Evolutionary conservation across 2,113 vertebrate genomes (phyloP).

Genomic region (Sander lucioperca): DNA sequence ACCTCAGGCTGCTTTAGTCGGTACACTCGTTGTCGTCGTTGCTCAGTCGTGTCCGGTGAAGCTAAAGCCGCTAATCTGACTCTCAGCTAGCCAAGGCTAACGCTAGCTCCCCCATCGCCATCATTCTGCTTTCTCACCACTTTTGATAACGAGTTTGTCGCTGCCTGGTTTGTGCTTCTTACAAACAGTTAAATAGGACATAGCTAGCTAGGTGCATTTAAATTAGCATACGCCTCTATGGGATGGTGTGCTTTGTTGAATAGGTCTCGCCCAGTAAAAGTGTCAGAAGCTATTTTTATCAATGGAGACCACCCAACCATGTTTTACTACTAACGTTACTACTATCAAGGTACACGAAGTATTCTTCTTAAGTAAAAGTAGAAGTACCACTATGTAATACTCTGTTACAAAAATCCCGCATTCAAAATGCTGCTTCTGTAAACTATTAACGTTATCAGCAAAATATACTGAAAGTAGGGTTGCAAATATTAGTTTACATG

Average conservation of each 20-base stretch:
- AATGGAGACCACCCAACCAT: background rate
- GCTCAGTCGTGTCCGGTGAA: fast-evolving
- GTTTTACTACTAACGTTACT: background rate
- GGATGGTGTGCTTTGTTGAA: fast-evolving
- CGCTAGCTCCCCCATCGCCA: slow-evolving; percentile 47
- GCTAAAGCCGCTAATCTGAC: background rate
- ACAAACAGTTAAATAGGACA: fast-evolving
- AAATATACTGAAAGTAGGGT: too few relatives aligned
- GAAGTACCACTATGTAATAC: background rate
- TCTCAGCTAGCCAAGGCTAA: slow-evolving; percentile 48
- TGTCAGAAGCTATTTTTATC: slow-evolving; percentile 52
- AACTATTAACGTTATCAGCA: too few relatives aligned
- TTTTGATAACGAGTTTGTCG: too few relatives aligned
- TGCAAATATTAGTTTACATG: too few relatives aligned
- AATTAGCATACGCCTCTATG: fast-evolving
- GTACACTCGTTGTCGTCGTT: fast-evolving
- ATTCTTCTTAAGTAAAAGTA: too few relatives aligned
- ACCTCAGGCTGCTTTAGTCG: fast-evolving
- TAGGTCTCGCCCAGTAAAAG: background rate
- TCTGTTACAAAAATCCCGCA: background rate
- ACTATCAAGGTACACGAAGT: background rate
- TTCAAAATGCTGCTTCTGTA: background rate
- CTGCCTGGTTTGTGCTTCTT: background rate
- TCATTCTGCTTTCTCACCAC: slow-evolving; percentile 18
- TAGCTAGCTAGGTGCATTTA: fast-evolving